Base-by-base conservation (phyloP, 2,888 invertebrate genomes). In the Lasioglossum pauxillum region DNA sequence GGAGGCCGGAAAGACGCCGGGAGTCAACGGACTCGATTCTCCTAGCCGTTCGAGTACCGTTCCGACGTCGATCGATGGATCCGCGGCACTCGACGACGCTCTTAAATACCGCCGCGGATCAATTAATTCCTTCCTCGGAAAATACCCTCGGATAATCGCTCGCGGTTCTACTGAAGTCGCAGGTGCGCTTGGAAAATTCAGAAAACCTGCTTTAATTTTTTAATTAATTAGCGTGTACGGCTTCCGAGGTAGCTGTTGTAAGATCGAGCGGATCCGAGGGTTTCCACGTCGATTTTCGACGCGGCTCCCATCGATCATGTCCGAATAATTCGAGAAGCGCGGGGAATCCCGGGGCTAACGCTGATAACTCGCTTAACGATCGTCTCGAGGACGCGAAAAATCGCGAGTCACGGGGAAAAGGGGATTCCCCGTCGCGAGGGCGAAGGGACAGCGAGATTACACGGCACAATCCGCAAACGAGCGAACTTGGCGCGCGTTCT, bases 401-500 rank as follows among this genome's bases (percentile, higher is more conserved):
- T 86, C 87, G 73, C 88, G 85, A 90, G 91, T 90, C 90, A 91
- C 67, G 79, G 31, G 77, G 87, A 83, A 86, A 89, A 86, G 88
- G 85, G 83, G 88, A 87, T 85, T 88, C 88, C 80, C 82, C 49
- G 73, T 79, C 67, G 64, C 57, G 78, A 86, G 85, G 84, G 78
- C 67, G 86, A 53, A 82, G 81, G 84, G 89, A 87, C 86, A 84
- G 83, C 78, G 31, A 93, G 94, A 94, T 94, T 94, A 94, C 94
- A 88, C 84, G 92, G 94, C 94, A 94, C 92, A 94, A 94, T 94
- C 93, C 92, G 90, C 91, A 92, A 93, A 93, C 93, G 93, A 92
- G 91, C 92, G 90, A 94, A 92, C 93, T 93, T 93, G 89, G 93
- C 89, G 90, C 83, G 90, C 87, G 92, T 92, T 93, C 92, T 94